Evolutionary conservation across 2,888 invertebrate species (phyloP).

Genomic region (Falcaria lacertinaria): DNA sequence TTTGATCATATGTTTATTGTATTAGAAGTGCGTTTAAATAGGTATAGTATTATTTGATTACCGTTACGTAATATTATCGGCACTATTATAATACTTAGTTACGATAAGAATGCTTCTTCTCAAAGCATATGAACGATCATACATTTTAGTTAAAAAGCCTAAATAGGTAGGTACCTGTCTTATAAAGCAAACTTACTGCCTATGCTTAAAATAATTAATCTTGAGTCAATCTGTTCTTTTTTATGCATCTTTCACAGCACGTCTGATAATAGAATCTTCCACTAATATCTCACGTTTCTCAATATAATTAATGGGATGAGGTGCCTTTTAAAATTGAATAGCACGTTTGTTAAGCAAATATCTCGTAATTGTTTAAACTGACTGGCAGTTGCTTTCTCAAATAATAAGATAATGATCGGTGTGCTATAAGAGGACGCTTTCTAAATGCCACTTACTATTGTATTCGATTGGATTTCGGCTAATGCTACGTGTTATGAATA

Average conservation of each 20-base stretch:
- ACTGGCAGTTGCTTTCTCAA: constrained; percentile 7
- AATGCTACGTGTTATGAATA: constrained; percentile 1
- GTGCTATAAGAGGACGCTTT: constrained; percentile 18
- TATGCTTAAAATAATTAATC: too few relatives aligned
- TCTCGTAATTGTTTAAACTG: background rate
- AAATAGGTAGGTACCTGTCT: too few relatives aligned
- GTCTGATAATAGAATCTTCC: background rate
- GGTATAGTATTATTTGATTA: too few relatives aligned
- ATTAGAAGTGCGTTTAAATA: too few relatives aligned
- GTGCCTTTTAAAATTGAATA: background rate
- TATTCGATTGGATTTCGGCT: constrained; percentile 7
- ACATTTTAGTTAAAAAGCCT: too few relatives aligned
- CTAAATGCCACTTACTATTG: constrained; percentile 17
- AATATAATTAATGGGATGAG: background rate
- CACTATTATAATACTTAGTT: too few relatives aligned
- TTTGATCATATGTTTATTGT: too few relatives aligned
- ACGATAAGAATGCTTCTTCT: too few relatives aligned
- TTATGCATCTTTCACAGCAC: background rate
- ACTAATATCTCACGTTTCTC: background rate
- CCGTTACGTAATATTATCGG: too few relatives aligned
- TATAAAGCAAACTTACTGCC: too few relatives aligned
- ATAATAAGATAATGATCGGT: constrained; percentile 17
- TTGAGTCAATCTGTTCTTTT: too few relatives aligned
- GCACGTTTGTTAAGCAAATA: background rate
- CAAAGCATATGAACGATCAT: too few relatives aligned